Evolutionary conservation across 2,888 invertebrate species (phyloP).

Genomic region (Chorisops tibialis): DNA sequence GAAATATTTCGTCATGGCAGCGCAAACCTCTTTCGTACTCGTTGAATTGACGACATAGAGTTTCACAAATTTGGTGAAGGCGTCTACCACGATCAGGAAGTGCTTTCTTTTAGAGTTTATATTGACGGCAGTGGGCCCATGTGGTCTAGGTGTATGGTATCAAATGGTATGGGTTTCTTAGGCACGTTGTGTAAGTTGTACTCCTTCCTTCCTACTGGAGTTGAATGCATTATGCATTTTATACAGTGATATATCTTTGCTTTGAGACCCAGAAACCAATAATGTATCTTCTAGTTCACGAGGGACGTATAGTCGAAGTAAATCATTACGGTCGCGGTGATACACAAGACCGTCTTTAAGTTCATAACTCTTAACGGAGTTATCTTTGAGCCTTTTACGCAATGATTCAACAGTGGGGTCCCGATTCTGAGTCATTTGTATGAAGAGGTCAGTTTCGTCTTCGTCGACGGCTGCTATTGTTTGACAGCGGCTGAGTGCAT

Average conservation of each 20-base stretch:
- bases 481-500: slow-evolving; percentile 37
- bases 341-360: slow-evolving; percentile 4
- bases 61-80: slow-evolving; percentile 30
- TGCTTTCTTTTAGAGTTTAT: slow-evolving; percentile 21
- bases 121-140: slow-evolving; percentile 29
- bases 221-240: slow-evolving; percentile 4
- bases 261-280: slow-evolving; percentile 42
- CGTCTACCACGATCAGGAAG: slow-evolving; percentile 26
- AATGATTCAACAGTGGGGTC: slow-evolving; percentile 32
- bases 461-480: too few relatives aligned
- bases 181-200: slow-evolving; percentile 38
- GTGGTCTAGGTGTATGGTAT: slow-evolving; percentile 30
- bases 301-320: slow-evolving; percentile 32
- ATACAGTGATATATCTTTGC: neutral
- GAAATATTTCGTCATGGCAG: neutral
- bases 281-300: slow-evolving; percentile 32
- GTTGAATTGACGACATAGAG: slow-evolving; percentile 15
- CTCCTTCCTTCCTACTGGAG: neutral
- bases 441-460: too few relatives aligned
- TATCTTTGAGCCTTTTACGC: neutral
- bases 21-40: neutral
- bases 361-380: neutral
- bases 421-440: neutral
- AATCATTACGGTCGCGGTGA: neutral
- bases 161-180: slow-evolving; percentile 38